These are phyloP conservation scores for Netelia fuscicornis DNA, from an alignment of 2,888 invertebrate genomes.

Conservation along the genomic window DNA sequence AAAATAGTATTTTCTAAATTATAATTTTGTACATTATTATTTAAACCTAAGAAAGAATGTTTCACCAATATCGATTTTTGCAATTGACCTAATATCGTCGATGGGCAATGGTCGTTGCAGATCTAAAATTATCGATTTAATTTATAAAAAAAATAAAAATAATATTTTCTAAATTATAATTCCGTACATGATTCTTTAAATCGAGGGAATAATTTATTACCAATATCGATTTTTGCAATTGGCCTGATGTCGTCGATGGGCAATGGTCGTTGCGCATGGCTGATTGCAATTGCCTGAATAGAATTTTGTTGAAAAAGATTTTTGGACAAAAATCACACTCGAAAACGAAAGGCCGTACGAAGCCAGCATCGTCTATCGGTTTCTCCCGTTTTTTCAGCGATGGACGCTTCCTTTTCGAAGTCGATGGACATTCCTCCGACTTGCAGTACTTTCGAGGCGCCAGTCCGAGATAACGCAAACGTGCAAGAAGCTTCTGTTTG, in stretches of 20 bases:
- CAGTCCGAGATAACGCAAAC: constrained; percentile 34
- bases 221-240: not conserved
- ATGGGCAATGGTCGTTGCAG: too few species aligned
- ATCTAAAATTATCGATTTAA: too few species aligned
- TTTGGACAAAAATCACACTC: constrained; percentile 67
- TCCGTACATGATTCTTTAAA: not conserved
- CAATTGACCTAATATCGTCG: too few species aligned
- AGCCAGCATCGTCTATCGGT: constrained; percentile 34
- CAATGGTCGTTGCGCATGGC: constrained; percentile 29
- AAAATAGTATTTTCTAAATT: not conserved
- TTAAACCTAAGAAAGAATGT: not conserved
- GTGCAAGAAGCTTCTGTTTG: constrained; percentile 30
- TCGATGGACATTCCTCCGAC: constrained; percentile 18
- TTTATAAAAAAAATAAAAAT: too few species aligned
- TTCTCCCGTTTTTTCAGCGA: constrained; percentile 38
- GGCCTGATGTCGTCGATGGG: constrained; percentile 35
- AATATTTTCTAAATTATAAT: too few species aligned
- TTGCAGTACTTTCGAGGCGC: constrained; percentile 39
- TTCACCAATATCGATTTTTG: not conserved
- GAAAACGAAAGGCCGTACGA: constrained; percentile 58
- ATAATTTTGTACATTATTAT: too few species aligned
- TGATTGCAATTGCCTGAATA: constrained; percentile 59
- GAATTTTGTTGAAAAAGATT: constrained; percentile 58
- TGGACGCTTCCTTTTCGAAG: constrained; percentile 43
- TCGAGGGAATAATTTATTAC: not conserved